Evolutionary conservation across 2,797 vertebrate species (phyloP), one percentile per base, ranked within the genome.

Genomic region (Vireo griseus): DNA sequence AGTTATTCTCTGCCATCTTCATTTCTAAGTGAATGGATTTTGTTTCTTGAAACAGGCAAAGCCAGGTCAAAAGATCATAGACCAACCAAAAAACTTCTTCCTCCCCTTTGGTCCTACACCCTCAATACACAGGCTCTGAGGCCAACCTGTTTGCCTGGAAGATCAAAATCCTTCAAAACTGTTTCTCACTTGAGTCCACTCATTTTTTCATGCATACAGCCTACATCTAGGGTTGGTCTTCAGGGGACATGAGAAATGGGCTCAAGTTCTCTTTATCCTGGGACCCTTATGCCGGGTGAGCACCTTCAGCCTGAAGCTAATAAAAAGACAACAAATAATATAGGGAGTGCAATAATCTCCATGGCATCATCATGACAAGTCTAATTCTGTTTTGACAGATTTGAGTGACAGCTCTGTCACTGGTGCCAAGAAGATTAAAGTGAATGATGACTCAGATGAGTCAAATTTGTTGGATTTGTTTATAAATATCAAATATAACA

Each of bases 301-400:
- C 3, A 16, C 26, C 50, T 77, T 83, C 33, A 75, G 19, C 33
- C 50, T 78, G 37, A 72, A 78, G 42, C 9, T 54, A 75, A 54
- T 59, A 65, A 93, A 92, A 86, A 90, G 35, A 24, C 33, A 84
- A 57, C 16, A 73, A 69, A 51, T 55, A 58, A 58, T 62, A 37
- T 2, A 75, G 12, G 10, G 50, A 76, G 24, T 37, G 21, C 2
- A 6, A 74, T 80, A 83, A 65, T 52, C 22, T 85, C 67, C 55
- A 44, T 29, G 33, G 44, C 52, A 86, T 77, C 71, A 51, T 26
- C 72, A 80, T 50, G 68, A 74, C 79, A 95, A 88, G 44, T 16
- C 25, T 93, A 88, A 88, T 78, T 86, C 33, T 94, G 62, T 86
- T 96, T 90, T 95, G 92, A 95, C 80, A 94, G 35, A 58, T 10